Evolutionary conservation across 2,113 vertebrate genomes (phyloP).

Genomic region (Oreochromis spilurus): DNA sequence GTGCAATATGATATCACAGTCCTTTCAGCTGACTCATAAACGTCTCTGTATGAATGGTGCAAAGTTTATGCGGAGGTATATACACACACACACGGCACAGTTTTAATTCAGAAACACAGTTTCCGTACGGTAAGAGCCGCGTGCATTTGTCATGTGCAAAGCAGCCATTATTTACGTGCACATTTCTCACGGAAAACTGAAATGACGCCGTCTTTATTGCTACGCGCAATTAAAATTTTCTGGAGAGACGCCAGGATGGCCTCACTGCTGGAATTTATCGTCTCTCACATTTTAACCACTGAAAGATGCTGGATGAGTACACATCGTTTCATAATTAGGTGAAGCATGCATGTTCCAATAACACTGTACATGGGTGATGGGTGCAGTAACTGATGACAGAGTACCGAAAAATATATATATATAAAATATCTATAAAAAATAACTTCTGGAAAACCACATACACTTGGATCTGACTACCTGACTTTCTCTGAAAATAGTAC

Average conservation of each 20-base stretch:
- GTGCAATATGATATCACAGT: neutral
- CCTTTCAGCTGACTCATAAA: conserved; percentile 27
- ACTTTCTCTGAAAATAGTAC: neutral
- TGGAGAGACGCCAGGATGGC: neutral
- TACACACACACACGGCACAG: neutral
- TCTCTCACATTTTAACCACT: conserved; percentile 32
- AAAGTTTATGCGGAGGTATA: neutral
- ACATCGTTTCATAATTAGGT: conserved; percentile 2
- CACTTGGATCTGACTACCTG: neutral
- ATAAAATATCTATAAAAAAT: neutral
- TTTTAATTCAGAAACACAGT: neutral
- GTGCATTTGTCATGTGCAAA: neutral
- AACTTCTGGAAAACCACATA: accelerated
- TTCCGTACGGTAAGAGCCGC: neutral
- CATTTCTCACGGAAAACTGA: neutral
- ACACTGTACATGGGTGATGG: neutral
- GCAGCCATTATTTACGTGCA: neutral
- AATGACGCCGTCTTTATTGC: neutral
- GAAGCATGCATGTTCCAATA: neutral
- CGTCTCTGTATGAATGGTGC: neutral
- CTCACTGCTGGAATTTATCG: neutral
- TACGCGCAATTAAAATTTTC: neutral
- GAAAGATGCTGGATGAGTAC: conserved; percentile 38
- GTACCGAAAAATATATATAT: accelerated
- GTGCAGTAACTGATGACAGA: neutral